Conservation (phyloP, 2,888 invertebrate species). For the Colletes collaris region DNA sequence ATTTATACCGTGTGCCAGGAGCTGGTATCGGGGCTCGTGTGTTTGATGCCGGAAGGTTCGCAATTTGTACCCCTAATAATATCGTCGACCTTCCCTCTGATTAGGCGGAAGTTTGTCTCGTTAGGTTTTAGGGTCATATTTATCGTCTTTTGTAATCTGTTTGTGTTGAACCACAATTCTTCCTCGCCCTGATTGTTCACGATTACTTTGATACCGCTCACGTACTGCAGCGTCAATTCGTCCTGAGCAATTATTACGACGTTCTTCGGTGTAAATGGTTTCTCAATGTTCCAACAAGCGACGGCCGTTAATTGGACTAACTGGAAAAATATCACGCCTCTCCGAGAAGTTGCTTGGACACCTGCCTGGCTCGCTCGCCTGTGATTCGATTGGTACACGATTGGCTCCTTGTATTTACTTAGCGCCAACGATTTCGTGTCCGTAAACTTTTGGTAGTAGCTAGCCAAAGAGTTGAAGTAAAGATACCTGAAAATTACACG, state of each 20-base stretch:
- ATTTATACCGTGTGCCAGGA: conserved; percentile 75
- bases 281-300: conserved; percentile 82
- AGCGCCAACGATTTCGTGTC: conserved; percentile 74
- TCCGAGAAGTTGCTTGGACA: conserved; percentile 79
- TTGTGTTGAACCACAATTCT: conserved; percentile 81
- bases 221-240: conserved; percentile 77
- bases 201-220: conserved; percentile 81
- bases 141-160: conserved; percentile 81
- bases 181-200: conserved; percentile 75
- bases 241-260: conserved; percentile 78
- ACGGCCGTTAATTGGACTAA: conserved; percentile 80
- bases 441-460: conserved; percentile 79
- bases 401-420: conserved; percentile 74
- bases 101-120: conserved; percentile 79
- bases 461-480: conserved; percentile 82
- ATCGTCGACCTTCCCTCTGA: conserved; percentile 78
- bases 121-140: conserved; percentile 75
- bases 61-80: conserved; percentile 79
- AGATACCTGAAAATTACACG: conserved; percentile 77
- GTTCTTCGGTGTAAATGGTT: conserved; percentile 78
- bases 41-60: conserved; percentile 64
- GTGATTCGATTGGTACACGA: conserved; percentile 76
- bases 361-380: conserved; percentile 81
- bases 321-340: conserved; percentile 82
- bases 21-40: conserved; percentile 66